Evolutionary conservation across 2,113 vertebrate genomes (phyloP).

Genomic region (Bettongia penicillata): DNA sequence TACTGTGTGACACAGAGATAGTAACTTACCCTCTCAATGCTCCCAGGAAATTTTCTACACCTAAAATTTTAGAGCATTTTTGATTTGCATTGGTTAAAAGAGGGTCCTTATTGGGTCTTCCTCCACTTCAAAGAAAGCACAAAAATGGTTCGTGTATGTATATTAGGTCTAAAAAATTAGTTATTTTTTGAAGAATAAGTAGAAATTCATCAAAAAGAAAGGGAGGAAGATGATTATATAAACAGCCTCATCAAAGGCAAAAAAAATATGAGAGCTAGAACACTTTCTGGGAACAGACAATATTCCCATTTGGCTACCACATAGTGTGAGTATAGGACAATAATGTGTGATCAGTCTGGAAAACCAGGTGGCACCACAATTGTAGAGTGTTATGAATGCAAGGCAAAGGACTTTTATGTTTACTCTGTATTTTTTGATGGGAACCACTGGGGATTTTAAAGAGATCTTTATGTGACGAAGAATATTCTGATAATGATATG

Average conservation of each 20-base stretch:
- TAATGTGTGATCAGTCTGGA: neutral
- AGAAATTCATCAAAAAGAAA: neutral
- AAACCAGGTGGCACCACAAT: neutral
- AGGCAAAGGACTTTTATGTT: neutral
- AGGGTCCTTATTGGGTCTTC: neutral
- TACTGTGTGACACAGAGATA: accelerated
- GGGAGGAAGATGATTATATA: neutral
- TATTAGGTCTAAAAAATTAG: neutral
- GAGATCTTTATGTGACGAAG: neutral
- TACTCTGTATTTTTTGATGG: neutral
- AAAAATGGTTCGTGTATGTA: neutral
- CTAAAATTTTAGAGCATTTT: neutral
- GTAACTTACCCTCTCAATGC: neutral
- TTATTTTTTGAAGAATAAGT: neutral
- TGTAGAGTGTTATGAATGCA: neutral
- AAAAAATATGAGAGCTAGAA: neutral
- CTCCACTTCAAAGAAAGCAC: neutral
- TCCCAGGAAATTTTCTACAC: neutral
- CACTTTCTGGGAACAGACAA: neutral
- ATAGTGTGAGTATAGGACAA: neutral
- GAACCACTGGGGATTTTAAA: neutral
- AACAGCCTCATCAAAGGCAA: neutral
- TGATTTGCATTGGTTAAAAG: neutral
- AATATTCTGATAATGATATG: neutral
- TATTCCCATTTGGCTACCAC: neutral